Evolutionary conservation across 2,888 invertebrate species (phyloP).

Genomic region (Euzophera pinguis): DNA sequence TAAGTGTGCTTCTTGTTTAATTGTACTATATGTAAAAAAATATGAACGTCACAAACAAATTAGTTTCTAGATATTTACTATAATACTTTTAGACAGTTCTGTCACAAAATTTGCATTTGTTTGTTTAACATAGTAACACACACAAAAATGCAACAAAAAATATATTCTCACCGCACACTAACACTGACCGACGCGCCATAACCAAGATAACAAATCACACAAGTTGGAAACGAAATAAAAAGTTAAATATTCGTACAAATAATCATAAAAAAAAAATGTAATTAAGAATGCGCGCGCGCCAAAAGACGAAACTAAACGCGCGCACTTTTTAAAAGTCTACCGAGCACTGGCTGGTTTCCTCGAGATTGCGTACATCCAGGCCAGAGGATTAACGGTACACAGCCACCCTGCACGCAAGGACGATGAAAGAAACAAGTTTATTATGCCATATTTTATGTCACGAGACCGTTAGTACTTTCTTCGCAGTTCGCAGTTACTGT

Average conservation of each 20-base stretch:
- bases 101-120: too few relatives aligned
- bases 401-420: conserved; percentile 30
- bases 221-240: conserved; percentile 18
- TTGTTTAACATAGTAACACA: too few relatives aligned
- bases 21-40: too few relatives aligned
- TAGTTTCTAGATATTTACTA: too few relatives aligned
- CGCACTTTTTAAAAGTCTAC: conserved; percentile 17
- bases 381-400: conserved; percentile 33
- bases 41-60: too few relatives aligned
- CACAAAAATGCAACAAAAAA: background rate
- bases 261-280: background rate
- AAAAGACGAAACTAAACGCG: background rate
- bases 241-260: conserved; percentile 14
- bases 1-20: too few relatives aligned
- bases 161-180: conserved; percentile 23
- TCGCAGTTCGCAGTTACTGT: background rate
- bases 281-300: background rate
- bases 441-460: conserved; percentile 11
- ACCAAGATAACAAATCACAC: conserved; percentile 20
- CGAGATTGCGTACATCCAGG: conserved; percentile 24
- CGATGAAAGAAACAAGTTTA: conserved; percentile 23
- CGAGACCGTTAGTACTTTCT: conserved; percentile 13
- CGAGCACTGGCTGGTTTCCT: conserved; percentile 18
- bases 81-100: too few relatives aligned
- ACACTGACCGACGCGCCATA: conserved; percentile 23